Evolutionary conservation across 2,888 invertebrate species (phyloP), one percentile per base, ranked within the genome.

Genomic region (Caenorhabditis panamensis): DNA sequence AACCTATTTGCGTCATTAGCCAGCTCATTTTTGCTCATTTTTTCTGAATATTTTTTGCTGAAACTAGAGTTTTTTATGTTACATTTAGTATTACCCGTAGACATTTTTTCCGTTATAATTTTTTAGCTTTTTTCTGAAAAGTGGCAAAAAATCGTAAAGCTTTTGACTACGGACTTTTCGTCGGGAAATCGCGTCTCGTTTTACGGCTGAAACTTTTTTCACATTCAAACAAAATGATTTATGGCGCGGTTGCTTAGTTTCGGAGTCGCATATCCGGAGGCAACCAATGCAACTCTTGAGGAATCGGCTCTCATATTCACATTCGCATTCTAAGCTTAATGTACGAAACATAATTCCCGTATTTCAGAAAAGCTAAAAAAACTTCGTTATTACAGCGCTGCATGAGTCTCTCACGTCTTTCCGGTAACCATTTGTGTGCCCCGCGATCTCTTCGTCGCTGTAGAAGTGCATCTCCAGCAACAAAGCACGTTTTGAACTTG

Each of bases 381-480:
- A 58, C 24, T 11, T 54, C 26, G 24, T 26, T 59, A 6, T 62
- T 66, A 22, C 53, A 75, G 66, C 59, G 54, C 36, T 66, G 66
- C 36, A 62, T 67, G 79, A 67, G 67, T 62, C 47, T 79, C 18
- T 79, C 79, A 53, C 62, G 61, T 56, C 49, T 61, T 49, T 54
- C 79, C 16, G 1, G 44, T 22, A 62, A 81, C 22, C 64, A 69
- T 31, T 72, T 83, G 9, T 47, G 47, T 36, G 78, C 86, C n/a
- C 86, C 87, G 44, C 44, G 78, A 2, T 78, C 84, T 8, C 54
- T 86, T 24, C 36, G 86, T 53, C 76, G 86, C 5, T 87, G 87
- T 59, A 83, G 87, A 11, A 79, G 79, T 26, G 87, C 87, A 18
- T 83, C 82, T 5, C 87, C 86, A 1, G 83, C 83, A 2, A 82